phyloP scores from a whole-genome alignment of 2,888 invertebrate genomes.

The Ypsolopha scabrella region DNA sequence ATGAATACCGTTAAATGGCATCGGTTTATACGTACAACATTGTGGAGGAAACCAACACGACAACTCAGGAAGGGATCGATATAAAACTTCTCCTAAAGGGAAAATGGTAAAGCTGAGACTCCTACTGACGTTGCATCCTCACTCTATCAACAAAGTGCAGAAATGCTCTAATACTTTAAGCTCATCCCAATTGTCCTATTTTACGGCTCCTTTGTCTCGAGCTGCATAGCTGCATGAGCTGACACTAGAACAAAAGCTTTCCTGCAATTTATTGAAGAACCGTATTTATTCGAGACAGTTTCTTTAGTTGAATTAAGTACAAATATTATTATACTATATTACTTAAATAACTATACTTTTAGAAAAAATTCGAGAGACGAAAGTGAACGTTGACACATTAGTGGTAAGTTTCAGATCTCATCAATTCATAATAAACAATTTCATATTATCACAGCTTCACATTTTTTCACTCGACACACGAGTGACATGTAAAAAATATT shows the following conservation, averaged over 20 bases:
- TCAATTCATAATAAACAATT: constrained; percentile 30
- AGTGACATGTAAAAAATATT: constrained; percentile 46
- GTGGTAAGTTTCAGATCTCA: constrained; percentile 26
- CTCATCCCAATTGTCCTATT: too few species aligned
- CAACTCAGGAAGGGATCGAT: constrained; percentile 19
- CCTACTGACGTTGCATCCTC: constrained; percentile 27
- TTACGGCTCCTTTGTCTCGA: too few species aligned
- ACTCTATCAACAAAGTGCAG: not conserved
- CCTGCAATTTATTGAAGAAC: too few species aligned
- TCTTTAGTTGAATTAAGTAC: too few species aligned
- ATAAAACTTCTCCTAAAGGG: constrained; percentile 42
- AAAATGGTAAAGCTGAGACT: constrained; percentile 47
- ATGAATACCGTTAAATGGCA: constrained; percentile 9
- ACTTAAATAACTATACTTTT: not conserved
- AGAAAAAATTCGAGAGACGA: constrained; percentile 38
- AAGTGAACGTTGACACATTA: constrained; percentile 19
- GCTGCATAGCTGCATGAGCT: too few species aligned
- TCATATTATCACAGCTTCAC: constrained; percentile 23
- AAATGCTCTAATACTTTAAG: not conserved
- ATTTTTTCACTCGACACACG: constrained; percentile 38
- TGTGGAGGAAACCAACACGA: constrained; percentile 22
- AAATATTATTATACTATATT: too few species aligned
- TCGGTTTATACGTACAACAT: constrained; percentile 25
- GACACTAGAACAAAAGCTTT: too few species aligned
- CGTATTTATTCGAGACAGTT: too few species aligned